Conservation (phyloP, 2,113 vertebrate genomes). For the Oxyruncus cristatus region DNA sequence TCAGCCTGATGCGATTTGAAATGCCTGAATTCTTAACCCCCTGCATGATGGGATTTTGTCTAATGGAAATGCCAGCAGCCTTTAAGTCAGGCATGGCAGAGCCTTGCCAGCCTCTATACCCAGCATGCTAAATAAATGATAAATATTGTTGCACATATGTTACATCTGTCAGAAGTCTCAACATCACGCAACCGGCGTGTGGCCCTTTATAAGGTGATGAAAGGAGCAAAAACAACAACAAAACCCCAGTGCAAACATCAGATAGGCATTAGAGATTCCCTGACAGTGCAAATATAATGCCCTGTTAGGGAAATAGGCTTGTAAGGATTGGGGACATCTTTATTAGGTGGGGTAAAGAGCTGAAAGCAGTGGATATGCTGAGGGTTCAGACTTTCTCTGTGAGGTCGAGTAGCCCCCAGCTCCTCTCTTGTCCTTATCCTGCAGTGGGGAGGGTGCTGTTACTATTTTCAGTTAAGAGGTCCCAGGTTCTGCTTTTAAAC, state of each 20-base stretch:
- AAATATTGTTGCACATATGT: conserved; percentile 58
- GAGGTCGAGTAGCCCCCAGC: background rate
- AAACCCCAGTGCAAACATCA: conserved; percentile 8
- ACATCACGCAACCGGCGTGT: conserved; percentile 3
- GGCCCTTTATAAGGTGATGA: conserved; percentile 54
- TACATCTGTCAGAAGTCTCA: conserved; percentile 52
- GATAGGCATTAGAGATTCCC: background rate
- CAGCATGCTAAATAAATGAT: conserved; percentile 31
- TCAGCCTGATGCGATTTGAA: conserved; percentile 69
- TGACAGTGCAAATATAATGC: background rate
- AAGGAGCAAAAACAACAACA: conserved; percentile 42
- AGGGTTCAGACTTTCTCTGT: background rate
- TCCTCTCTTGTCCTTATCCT: background rate
- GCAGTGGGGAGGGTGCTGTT: background rate
- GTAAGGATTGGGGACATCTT: background rate
- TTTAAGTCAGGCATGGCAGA: conserved; percentile 59
- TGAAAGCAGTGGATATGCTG: background rate
- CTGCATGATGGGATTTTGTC: conserved; percentile 31
- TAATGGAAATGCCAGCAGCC: conserved; percentile 44
- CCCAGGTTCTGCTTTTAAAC: background rate
- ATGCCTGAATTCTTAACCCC: conserved; percentile 68
- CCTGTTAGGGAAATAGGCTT: background rate
- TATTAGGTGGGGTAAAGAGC: background rate
- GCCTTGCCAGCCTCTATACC: background rate
- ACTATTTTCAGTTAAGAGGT: background rate